Evolutionary conservation across 2,113 vertebrate genomes (phyloP).

Genomic region (Hiodon tergisus): DNA sequence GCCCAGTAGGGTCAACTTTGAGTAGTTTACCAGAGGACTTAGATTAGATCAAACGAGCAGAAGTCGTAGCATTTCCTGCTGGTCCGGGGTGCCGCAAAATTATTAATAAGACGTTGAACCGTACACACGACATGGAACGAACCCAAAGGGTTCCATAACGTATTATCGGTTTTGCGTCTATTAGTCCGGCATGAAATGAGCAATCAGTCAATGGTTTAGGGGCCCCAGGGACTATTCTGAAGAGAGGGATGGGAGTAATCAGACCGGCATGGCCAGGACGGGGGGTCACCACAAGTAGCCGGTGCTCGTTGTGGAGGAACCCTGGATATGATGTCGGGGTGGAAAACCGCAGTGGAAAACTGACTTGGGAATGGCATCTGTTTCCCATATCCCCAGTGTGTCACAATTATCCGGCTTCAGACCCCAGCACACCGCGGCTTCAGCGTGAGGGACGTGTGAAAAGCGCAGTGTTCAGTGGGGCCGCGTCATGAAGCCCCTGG

Average conservation of each 20-base stretch:
- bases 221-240: conserved; percentile 21
- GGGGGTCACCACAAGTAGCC: conserved; percentile 58
- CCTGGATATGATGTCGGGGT: conserved; percentile 57
- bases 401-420: conserved; percentile 55
- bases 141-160: too few species aligned
- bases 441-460: conserved; percentile 37
- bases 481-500: conserved; percentile 8
- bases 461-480: conserved; percentile 13
- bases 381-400: conserved; percentile 57
- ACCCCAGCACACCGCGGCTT: conserved; percentile 42
- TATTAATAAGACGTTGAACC: too few species aligned
- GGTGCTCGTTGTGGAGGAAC: conserved; percentile 55
- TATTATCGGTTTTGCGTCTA: too few species aligned
- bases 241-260: conserved; percentile 60
- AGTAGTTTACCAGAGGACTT: too few species aligned
- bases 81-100: too few species aligned
- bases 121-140: too few species aligned
- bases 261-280: conserved; percentile 57
- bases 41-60: too few species aligned
- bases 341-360: conserved; percentile 57
- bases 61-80: too few species aligned
- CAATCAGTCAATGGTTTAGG: too few species aligned
- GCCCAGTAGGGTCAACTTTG: too few species aligned
- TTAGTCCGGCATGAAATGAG: too few species aligned
- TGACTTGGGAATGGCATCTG: conserved; percentile 69